Evolutionary conservation across 2,797 vertebrate species (phyloP), one percentile per base, ranked within the genome.

Genomic region (Chloroceryle inda): DNA sequence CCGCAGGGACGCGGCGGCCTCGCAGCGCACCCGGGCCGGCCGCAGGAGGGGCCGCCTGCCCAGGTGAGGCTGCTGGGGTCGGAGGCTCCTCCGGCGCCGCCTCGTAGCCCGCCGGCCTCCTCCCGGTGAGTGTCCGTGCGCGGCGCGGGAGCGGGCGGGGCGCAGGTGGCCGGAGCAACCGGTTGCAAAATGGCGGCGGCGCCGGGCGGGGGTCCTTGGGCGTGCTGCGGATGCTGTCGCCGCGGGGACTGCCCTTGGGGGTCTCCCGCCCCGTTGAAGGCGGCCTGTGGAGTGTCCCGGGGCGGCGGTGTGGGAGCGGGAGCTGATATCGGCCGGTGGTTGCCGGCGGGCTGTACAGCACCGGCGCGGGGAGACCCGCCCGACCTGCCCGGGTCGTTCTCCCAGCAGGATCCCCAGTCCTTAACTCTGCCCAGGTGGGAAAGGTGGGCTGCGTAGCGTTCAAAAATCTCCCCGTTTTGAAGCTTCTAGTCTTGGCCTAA

Each of bases 391-490:
- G 1, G 0, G 45, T 23, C 0, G 37, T 38, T 4, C 5, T 22
- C 38, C 27, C 64, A 22, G 24, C 22, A 1, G 42, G 45, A 13
- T 7, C 35, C 0, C 1, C 14, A 3, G 33, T 33, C 26, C 55
- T 3, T 6, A 2, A 0, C 8, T 9, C 16, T 4, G 56, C 27
- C 27, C 50, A 19, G 16, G 8, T 0, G 1, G 8, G 26, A 19
- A 13, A 37, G n/a, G 6, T 5, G 0, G 10, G 15, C 17, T 18
- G 7, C 6, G 0, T 4, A 2, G 17, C 0, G 17, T 9, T 7
- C 13, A 13, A 17, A 24, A 37, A 6, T 10, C 5, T 23, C 16
- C 5, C 22, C 2, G 0, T 16, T 49, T 26, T 52, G 52, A 8
- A 31, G 13, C 6, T 23, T 31, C 24, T 40, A 2, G 23, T 19